Base-by-base conservation (phyloP, 2,888 invertebrate genomes). In the Sphaeridia pumilis region DNA sequence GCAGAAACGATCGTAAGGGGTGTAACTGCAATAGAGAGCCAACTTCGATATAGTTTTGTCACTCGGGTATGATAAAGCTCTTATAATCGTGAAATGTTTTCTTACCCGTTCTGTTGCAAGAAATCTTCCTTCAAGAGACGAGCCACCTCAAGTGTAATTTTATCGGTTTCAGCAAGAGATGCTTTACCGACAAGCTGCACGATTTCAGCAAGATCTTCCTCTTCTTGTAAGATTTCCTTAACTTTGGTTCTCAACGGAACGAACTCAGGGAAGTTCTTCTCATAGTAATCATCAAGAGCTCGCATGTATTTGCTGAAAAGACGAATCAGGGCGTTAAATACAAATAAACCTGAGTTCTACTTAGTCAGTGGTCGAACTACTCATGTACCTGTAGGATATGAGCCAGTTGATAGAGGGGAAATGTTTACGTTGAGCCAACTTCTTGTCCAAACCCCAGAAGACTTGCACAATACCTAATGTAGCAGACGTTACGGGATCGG, bases 341-440 rank as follows among this genome's bases (percentile, higher is more conserved):
- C n/a, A n/a, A n/a, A n/a, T n/a, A n/a, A n/a, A n/a, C n/a, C n/a
- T n/a, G n/a, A n/a, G n/a, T n/a, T n/a, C n/a, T 10, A 31, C 14
- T 7, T 14, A 31, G 14, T 10, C n/a, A n/a, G n/a, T n/a, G n/a
- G n/a, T n/a, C n/a, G n/a, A n/a, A n/a, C n/a, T n/a, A n/a, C n/a
- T n/a, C n/a, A n/a, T 10, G 4, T 45, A 77, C 78, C 78, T 78
- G 81, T 90, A 90, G 1, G 94, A 95, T 73, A 98, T 97, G 67
- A 98, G 83, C 98, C 98, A 99, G 76, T 98, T 99, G 76, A 98
- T 93, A 66, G 95, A 94, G 57, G 98, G 98, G 81, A 98, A 98
- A 76, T 98, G 98, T 73, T 98, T 98, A 66, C 98, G 81, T 76
- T 99, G 98, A 1, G 97, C 97, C 57, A 97, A 78, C 71, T 95